Evolutionary conservation across 2,888 invertebrate species (phyloP).

Genomic region (Stenodema calcarata): DNA sequence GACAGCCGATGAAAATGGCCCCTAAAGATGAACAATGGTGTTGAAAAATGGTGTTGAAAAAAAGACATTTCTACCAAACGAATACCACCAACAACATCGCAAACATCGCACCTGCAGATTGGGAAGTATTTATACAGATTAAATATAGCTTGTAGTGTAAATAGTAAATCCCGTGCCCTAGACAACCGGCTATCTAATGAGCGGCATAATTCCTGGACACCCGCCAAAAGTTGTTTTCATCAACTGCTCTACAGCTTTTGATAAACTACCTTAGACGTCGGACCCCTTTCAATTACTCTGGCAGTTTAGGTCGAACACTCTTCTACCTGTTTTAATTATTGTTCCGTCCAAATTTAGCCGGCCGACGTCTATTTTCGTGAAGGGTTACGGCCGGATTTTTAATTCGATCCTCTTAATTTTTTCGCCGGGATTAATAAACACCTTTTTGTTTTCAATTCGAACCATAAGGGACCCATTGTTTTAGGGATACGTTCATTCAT

Average conservation of each 20-base stretch:
- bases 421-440: not conserved
- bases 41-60: too few relatives aligned
- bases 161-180: slow-evolving; percentile 35
- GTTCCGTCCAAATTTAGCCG: not conserved
- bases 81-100: not conserved
- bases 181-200: slow-evolving; percentile 41
- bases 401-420: not conserved
- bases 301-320: not conserved
- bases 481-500: not conserved
- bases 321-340: slow-evolving; percentile 2
- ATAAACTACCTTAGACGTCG: slow-evolving; percentile 7
- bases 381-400: not conserved
- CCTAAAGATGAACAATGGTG: too few relatives aligned
- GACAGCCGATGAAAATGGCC: too few relatives aligned
- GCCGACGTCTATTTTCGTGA: not conserved
- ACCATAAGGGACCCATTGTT: slow-evolving; percentile 8
- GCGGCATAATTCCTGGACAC: slow-evolving; percentile 42
- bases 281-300: not conserved
- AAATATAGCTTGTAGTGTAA: slow-evolving; percentile 31
- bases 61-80: too few relatives aligned
- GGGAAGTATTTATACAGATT: not conserved
- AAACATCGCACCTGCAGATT: not conserved
- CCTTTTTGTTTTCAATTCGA: not conserved
- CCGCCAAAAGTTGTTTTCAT: slow-evolving; percentile 42
- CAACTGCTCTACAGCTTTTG: slow-evolving; percentile 21